A percentile compares a stretch with the other conserved stretches of the same genome.
Conservation (phyloP, 2,797 vertebrate species). For the Bradypodion pumilum region DNA sequence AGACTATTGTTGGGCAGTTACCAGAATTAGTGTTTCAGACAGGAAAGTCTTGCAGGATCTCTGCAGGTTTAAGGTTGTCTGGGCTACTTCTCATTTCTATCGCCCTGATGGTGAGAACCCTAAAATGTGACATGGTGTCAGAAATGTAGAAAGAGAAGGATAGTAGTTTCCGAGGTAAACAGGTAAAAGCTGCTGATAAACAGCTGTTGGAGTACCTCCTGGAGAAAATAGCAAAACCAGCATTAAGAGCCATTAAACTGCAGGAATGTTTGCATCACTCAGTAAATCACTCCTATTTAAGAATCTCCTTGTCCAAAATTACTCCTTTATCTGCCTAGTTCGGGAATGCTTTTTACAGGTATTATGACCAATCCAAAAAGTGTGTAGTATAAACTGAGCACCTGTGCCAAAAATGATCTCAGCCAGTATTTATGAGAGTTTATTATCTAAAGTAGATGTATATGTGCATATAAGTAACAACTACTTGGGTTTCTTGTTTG, state of each 20-base stretch:
- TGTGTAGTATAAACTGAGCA: conserved; percentile 55
- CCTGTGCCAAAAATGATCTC: conserved; percentile 77
- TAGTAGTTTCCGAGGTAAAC: too few relatives aligned
- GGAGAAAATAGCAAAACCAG: too few relatives aligned
- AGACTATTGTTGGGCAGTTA: too few relatives aligned
- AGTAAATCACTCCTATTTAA: conserved; percentile 61
- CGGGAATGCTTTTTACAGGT: conserved; percentile 74
- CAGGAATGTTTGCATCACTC: background rate
- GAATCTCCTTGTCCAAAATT: conserved; percentile 53
- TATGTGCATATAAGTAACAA: background rate
- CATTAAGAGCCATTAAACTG: background rate
- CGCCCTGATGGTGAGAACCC: too few relatives aligned
- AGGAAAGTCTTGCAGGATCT: too few relatives aligned
- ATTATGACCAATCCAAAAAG: conserved; percentile 73
- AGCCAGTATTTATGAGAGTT: conserved; percentile 59
- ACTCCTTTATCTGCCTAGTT: conserved; percentile 69
- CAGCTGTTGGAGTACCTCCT: too few relatives aligned
- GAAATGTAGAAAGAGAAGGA: too few relatives aligned
- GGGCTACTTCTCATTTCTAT: too few relatives aligned
- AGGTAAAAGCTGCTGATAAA: too few relatives aligned
- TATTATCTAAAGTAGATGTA: conserved; percentile 61
- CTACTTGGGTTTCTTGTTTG: conserved; percentile 30
- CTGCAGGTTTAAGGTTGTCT: too few relatives aligned
- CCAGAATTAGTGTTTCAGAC: background rate
- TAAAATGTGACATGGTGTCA: too few relatives aligned